Percentiles rank a stretch among this genome's conserved stretches.
These are phyloP conservation scores for Ethmia dodecea DNA, from an alignment of 2,888 invertebrate genomes.

Conservation along the genomic window DNA sequence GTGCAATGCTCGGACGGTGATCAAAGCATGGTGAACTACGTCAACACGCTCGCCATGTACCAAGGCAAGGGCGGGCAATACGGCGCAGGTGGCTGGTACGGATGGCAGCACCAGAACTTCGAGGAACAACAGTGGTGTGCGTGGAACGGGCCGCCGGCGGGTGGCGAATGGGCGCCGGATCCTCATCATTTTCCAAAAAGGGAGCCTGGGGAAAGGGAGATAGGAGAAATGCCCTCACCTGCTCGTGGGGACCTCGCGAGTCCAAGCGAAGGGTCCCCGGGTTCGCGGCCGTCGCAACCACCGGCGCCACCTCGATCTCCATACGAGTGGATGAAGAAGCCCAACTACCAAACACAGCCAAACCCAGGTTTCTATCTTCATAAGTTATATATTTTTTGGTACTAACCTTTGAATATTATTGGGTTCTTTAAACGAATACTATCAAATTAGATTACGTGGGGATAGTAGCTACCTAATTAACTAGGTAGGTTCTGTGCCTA, in stretches of 20 bases:
- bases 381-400: no score
- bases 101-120: conserved; percentile 71
- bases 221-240: conserved; percentile 66
- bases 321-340: conserved; percentile 96
- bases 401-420: background rate
- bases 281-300: conserved; percentile 70
- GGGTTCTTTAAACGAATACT: no score
- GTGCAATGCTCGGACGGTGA: conserved; percentile 72
- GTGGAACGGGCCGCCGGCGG: conserved; percentile 70
- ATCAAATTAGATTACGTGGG: no score
- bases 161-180: conserved; percentile 66
- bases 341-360: conserved; percentile 89
- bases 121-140: conserved; percentile 79
- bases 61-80: conserved; percentile 79
- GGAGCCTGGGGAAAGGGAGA: conserved; percentile 61
- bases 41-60: conserved; percentile 82
- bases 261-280: conserved; percentile 72
- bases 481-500: no score
- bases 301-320: conserved; percentile 88
- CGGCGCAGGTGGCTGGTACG: conserved; percentile 67
- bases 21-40: conserved; percentile 85
- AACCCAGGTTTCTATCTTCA: conserved; percentile 82
- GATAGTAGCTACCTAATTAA: no score
- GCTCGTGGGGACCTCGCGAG: conserved; percentile 75
- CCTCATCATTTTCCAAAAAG: conserved; percentile 67